These are phyloP conservation scores for Tokudaia tokunoshimensis DNA, from an alignment of 2,797 vertebrate species.

Conservation along the genomic window DNA sequence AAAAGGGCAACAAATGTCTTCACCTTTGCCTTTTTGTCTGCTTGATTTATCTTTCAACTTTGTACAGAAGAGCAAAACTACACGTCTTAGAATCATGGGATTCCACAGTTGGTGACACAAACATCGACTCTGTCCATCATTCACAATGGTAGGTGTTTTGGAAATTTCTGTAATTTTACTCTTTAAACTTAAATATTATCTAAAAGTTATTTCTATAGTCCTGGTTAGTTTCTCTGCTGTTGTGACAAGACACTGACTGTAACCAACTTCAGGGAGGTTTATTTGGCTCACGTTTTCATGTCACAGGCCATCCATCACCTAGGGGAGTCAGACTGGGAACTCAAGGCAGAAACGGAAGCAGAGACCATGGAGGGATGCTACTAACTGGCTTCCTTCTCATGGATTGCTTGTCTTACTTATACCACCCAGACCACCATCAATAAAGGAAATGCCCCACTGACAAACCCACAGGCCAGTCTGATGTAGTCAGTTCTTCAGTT, in stretches of 20 bases:
- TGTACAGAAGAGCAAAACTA: background rate
- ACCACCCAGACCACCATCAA: background rate
- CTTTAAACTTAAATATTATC: background rate
- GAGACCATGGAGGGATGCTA: background rate
- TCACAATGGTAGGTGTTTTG: background rate
- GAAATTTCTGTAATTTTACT: constrained; percentile 32
- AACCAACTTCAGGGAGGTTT: background rate
- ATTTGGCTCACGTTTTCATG: background rate
- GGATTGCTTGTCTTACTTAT: background rate
- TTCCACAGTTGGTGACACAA: constrained; percentile 8
- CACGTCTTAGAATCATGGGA: background rate
- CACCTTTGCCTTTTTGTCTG: constrained; percentile 25
- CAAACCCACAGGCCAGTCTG: background rate
- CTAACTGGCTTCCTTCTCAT: background rate
- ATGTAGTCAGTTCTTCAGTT: background rate
- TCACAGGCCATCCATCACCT: background rate
- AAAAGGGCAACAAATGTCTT: background rate
- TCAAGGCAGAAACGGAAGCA: background rate
- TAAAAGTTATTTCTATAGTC: background rate
- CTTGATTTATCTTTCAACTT: constrained; percentile 62
- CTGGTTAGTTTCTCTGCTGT: background rate
- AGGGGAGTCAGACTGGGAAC: background rate
- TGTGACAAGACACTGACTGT: background rate
- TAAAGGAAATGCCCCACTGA: background rate
- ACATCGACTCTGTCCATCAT: constrained; percentile 20